Conservation (phyloP, 2,888 invertebrate species). For the Onchidella celtica region DNA sequence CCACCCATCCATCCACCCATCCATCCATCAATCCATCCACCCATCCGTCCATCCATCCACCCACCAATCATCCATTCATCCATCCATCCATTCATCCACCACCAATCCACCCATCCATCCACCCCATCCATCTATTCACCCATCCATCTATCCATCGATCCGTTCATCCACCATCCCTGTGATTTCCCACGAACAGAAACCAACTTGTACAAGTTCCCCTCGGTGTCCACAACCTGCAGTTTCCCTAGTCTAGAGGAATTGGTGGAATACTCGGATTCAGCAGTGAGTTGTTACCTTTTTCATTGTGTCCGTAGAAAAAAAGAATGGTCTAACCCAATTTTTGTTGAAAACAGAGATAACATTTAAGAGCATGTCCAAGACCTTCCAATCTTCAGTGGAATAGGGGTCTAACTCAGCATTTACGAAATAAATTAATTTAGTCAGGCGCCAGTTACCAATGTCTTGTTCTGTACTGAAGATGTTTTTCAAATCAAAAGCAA, state of each 20-base stretch:
- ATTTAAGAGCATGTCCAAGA: too few species aligned
- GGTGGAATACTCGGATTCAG: conserved; percentile 58
- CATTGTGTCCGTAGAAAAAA: not conserved
- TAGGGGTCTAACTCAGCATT: too few species aligned
- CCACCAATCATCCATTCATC: not conserved
- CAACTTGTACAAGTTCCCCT: not conserved
- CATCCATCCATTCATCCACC: not conserved
- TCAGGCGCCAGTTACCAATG: too few species aligned
- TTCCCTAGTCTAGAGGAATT: conserved; percentile 63
- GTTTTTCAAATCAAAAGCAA: too few species aligned
- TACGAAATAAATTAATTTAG: too few species aligned
- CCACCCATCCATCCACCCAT: too few species aligned
- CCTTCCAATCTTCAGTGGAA: too few species aligned
- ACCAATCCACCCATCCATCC: not conserved
- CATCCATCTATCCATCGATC: not conserved
- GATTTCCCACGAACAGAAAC: not conserved
- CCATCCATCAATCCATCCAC: too few species aligned
- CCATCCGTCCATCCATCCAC: too few species aligned
- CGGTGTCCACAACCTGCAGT: conserved; percentile 49
- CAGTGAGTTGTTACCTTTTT: conserved; percentile 42
- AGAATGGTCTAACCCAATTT: too few species aligned
- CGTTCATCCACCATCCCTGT: not conserved
- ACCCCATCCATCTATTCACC: not conserved
- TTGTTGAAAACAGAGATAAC: too few species aligned
- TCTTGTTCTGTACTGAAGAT: too few species aligned